A percentile compares a stretch with the other conserved stretches of the same genome.
phyloP scores from a whole-genome alignment of 2,113 vertebrate genomes.

The Lophochroa leadbeateri region DNA sequence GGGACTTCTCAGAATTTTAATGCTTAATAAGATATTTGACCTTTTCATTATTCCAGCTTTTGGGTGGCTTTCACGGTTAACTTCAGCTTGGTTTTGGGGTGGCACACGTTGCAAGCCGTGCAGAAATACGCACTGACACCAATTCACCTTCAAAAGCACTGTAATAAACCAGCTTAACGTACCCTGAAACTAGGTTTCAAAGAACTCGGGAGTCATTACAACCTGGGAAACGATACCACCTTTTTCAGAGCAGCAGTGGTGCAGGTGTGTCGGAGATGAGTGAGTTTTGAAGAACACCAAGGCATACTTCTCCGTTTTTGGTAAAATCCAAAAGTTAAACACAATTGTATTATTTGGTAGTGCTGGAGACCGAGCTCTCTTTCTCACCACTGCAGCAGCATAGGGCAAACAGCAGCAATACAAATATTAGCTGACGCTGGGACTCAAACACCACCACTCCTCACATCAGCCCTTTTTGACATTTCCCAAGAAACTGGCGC shows the following conservation, averaged over 20 bases:
- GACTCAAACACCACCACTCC: background rate
- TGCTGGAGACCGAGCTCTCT: background rate
- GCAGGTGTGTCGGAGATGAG: constrained; percentile 61
- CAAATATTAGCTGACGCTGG: background rate
- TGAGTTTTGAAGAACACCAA: constrained; percentile 61
- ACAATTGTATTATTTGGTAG: background rate
- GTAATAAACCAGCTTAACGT: constrained; percentile 10
- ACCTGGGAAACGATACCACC: constrained; percentile 43
- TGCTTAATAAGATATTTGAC: constrained; percentile 59
- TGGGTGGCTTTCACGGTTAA: background rate
- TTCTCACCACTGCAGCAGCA: background rate
- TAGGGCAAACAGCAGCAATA: background rate
- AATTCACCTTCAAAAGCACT: background rate
- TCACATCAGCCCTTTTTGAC: background rate
- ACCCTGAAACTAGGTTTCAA: constrained; percentile 54
- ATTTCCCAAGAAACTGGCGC: background rate
- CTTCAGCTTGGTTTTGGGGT: background rate
- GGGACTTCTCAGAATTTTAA: constrained; percentile 71
- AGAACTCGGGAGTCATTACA: constrained; percentile 45
- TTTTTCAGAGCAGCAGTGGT: constrained; percentile 58
- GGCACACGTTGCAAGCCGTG: background rate
- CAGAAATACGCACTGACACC: background rate
- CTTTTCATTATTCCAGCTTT: constrained; percentile 48
- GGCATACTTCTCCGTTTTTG: background rate
- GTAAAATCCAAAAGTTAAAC: background rate